phyloP scores from a whole-genome alignment of 2,113 vertebrate species.

The Spea bombifrons region DNA sequence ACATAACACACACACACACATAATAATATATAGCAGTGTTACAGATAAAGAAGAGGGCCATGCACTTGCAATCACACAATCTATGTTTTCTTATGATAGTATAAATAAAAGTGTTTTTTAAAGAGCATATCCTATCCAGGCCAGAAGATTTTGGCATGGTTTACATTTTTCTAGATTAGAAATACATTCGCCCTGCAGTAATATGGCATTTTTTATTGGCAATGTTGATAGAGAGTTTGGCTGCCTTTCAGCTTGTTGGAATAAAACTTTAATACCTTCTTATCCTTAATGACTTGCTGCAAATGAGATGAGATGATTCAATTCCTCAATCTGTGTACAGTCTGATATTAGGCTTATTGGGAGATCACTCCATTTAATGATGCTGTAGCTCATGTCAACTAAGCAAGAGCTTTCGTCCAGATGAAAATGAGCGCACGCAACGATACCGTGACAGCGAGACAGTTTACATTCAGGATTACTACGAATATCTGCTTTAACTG shows the following conservation, averaged over 20 bases:
- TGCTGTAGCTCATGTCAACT: conserved; percentile 15
- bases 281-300: conserved; percentile 30
- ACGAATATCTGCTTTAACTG: too few relatives aligned
- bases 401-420: not conserved
- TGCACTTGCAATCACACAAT: too few relatives aligned
- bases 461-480: too few relatives aligned
- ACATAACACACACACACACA: too few relatives aligned
- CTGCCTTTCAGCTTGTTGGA: conserved; percentile 12
- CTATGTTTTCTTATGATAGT: too few relatives aligned
- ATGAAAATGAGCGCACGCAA: not conserved
- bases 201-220: conserved; percentile 14
- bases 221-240: conserved; percentile 16
- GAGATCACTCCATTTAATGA: conserved; percentile 19
- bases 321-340: conserved; percentile 9
- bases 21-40: too few relatives aligned
- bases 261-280: conserved; percentile 25
- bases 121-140: not conserved
- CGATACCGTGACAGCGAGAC: not conserved
- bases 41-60: too few relatives aligned
- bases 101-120: too few relatives aligned
- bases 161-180: not conserved
- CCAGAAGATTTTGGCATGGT: not conserved
- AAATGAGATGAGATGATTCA: conserved; percentile 32
- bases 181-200: conserved; percentile 4
- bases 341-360: conserved; percentile 14